Percentiles rank a stretch among this genome's conserved stretches.
Evolutionary conservation across 2,113 vertebrate genomes (phyloP).

Genomic region (Octodon degus): DNA sequence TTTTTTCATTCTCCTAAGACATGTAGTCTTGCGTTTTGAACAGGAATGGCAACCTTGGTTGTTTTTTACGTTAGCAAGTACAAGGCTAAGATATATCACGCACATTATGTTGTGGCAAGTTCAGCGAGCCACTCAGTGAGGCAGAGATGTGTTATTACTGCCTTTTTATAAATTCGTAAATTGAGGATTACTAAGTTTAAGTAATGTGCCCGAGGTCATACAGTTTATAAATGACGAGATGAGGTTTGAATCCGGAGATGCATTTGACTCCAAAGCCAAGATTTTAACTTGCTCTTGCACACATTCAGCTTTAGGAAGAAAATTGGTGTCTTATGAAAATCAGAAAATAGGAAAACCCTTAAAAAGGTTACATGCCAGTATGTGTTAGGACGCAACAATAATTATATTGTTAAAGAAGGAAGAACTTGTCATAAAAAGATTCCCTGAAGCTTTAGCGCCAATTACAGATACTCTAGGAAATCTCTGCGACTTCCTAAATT

Average conservation of each 20-base stretch:
- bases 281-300: conserved; percentile 31
- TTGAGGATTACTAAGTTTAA: background rate
- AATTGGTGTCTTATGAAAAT: background rate
- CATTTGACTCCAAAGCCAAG: background rate
- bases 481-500: conserved; percentile 59
- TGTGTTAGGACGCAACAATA: conserved; percentile 4
- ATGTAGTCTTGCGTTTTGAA: background rate
- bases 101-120: background rate
- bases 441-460: conserved; percentile 47
- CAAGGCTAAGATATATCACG: background rate
- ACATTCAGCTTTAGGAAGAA: conserved; percentile 30
- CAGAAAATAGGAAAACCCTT: conserved; percentile 43
- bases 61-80: background rate
- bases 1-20: background rate
- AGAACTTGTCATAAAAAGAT: conserved; percentile 58
- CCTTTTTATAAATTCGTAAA: background rate
- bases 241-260: background rate
- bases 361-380: background rate
- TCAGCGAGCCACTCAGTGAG: background rate
- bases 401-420: conserved; percentile 52
- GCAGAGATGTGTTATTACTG: background rate
- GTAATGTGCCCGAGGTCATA: background rate
- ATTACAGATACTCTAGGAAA: conserved; percentile 48
- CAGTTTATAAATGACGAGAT: conserved; percentile 19
- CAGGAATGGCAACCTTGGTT: background rate